phyloP scores from a whole-genome alignment of 2,797 vertebrate genomes.

The Amblyopsis hoosieri region DNA sequence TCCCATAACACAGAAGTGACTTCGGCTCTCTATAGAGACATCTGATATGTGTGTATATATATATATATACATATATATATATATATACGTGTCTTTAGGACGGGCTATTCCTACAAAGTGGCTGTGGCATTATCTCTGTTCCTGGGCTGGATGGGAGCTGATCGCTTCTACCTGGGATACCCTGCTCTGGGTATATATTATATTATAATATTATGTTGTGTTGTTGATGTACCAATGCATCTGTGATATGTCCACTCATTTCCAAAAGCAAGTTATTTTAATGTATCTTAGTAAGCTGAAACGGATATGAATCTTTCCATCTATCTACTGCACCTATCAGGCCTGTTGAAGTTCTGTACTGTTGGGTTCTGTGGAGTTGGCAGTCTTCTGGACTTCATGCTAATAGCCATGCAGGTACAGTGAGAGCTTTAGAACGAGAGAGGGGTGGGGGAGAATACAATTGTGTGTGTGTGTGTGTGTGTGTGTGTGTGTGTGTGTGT shows the following conservation, averaged over 20 bases:
- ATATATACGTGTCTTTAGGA: slow-evolving; percentile 69
- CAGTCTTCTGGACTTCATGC: slow-evolving; percentile 94
- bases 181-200: slow-evolving; percentile 87
- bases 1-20: no score
- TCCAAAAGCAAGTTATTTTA: not conserved
- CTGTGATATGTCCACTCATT: not conserved
- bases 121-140: slow-evolving; percentile 95
- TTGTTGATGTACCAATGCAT: not conserved
- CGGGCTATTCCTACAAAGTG: slow-evolving; percentile 94
- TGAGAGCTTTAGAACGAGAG: slow-evolving; percentile 40
- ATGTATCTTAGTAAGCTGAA: no score
- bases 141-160: slow-evolving; percentile 96
- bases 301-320: not conserved
- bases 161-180: slow-evolving; percentile 97
- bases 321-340: slow-evolving; percentile 57
- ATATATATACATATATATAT: not conserved
- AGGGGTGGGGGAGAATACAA: no score
- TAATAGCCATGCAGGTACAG: slow-evolving; percentile 96
- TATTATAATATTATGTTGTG: no score
- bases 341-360: slow-evolving; percentile 96
- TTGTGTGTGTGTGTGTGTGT: slow-evolving; percentile 5
- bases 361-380: slow-evolving; percentile 98
- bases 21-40: no score
- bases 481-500: not conserved
- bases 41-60: not conserved